Evolutionary conservation across 2,797 vertebrate species (phyloP).

Genomic region (Gadopsis bispinosus): DNA sequence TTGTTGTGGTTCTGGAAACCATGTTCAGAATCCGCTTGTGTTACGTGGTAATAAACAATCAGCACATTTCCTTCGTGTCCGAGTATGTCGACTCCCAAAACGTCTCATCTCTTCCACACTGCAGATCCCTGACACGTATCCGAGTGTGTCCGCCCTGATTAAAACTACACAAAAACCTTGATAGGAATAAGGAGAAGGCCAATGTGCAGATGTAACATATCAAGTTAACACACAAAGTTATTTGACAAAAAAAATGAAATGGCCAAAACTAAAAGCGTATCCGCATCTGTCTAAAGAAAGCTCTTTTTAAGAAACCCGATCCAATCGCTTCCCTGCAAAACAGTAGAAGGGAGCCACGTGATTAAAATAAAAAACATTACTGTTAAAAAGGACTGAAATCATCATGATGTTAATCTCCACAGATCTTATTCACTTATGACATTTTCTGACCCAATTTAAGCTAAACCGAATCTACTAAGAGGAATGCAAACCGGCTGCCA

Average conservation of each 20-base stretch:
- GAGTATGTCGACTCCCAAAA: not conserved
- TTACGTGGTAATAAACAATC: not conserved
- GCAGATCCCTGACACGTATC: not conserved
- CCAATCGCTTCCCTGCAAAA: not conserved
- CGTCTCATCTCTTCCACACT: not conserved
- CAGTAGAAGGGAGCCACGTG: not conserved
- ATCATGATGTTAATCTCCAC: constrained; percentile 1
- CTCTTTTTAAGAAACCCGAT: not conserved
- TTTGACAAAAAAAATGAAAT: not conserved
- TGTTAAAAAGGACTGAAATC: constrained; percentile 15
- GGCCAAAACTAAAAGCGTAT: not conserved
- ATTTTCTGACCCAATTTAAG: constrained; percentile 37
- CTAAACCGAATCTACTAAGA: constrained; percentile 23
- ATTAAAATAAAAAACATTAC: constrained; percentile 11
- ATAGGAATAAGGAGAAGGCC: not conserved
- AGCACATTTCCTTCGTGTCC: not conserved
- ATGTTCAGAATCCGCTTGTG: not conserved
- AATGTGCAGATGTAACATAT: not conserved
- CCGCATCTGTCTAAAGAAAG: not conserved
- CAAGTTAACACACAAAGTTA: not conserved
- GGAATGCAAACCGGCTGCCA: constrained; percentile 48
- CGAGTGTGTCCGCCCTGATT: not conserved
- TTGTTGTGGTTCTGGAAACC: not conserved
- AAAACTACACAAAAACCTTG: not conserved
- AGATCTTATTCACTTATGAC: constrained; percentile 15